Percentiles rank a stretch among this genome's conserved stretches.
These are phyloP conservation scores for Oxystoma pomonae DNA, from an alignment of 2,888 invertebrate species.

Conservation along the genomic window DNA sequence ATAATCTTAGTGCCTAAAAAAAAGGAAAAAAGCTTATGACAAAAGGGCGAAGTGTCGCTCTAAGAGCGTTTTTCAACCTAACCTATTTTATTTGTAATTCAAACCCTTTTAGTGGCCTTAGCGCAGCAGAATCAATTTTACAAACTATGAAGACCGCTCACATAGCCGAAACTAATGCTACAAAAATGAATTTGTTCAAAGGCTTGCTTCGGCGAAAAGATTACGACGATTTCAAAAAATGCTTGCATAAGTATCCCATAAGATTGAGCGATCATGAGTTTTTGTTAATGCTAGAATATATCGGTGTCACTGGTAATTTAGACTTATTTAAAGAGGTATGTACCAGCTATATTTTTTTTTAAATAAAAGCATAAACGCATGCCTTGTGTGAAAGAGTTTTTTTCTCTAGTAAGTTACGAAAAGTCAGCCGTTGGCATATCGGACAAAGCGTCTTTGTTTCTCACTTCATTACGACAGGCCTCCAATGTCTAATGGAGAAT, in stretches of 20 bases:
- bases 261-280: constrained; percentile 41
- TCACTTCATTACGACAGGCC: too few relatives aligned
- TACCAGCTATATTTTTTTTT: too few relatives aligned
- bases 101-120: constrained; percentile 42
- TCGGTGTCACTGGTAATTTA: constrained; percentile 33
- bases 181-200: constrained; percentile 51
- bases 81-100: too few relatives aligned
- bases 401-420: too few relatives aligned
- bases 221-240: constrained; percentile 40
- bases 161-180: constrained; percentile 49
- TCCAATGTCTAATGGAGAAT: too few relatives aligned
- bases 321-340: constrained; percentile 10
- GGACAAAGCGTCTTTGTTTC: too few relatives aligned
- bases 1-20: background rate
- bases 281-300: constrained; percentile 49
- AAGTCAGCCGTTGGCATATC: too few relatives aligned
- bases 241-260: constrained; percentile 41
- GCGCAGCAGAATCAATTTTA: constrained; percentile 51
- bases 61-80: too few relatives aligned
- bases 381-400: too few relatives aligned
- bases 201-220: constrained; percentile 52
- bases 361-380: too few relatives aligned
- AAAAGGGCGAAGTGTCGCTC: too few relatives aligned
- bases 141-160: constrained; percentile 57
- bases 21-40: too few relatives aligned